Evolutionary conservation across 2,113 vertebrate species (phyloP).

Genomic region (Chauna torquata): DNA sequence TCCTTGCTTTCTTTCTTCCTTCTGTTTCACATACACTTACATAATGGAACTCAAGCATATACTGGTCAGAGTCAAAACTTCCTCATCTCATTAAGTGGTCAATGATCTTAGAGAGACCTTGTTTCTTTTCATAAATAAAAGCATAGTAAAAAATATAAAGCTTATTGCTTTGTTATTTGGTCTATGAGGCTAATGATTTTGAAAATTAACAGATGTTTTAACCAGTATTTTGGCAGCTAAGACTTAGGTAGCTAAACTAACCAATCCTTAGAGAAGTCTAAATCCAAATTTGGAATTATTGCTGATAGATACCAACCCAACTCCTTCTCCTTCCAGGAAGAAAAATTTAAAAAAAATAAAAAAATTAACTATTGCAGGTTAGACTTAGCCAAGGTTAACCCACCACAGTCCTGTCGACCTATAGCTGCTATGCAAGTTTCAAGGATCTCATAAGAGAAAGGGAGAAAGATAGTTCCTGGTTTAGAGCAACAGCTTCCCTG

Average conservation of each 20-base stretch:
- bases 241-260: not conserved
- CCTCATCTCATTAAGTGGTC: not conserved
- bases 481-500: not conserved
- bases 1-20: not conserved
- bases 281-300: not conserved
- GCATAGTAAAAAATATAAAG: not conserved
- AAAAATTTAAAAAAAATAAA: not conserved
- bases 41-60: not conserved
- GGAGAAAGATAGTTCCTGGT: not conserved
- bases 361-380: not conserved
- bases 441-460: not conserved
- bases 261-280: not conserved
- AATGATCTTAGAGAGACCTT: not conserved
- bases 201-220: not conserved
- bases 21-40: not conserved
- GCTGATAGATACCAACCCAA: not conserved
- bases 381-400: not conserved
- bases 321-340: not conserved
- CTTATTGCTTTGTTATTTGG: not conserved
- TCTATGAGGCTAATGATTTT: not conserved
- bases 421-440: not conserved
- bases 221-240: not conserved
- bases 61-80: not conserved
- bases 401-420: not conserved
- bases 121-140: not conserved